phyloP scores from a whole-genome alignment of 1,140 invertebrate genomes.

The Thaumetopoea pityocampa region DNA sequence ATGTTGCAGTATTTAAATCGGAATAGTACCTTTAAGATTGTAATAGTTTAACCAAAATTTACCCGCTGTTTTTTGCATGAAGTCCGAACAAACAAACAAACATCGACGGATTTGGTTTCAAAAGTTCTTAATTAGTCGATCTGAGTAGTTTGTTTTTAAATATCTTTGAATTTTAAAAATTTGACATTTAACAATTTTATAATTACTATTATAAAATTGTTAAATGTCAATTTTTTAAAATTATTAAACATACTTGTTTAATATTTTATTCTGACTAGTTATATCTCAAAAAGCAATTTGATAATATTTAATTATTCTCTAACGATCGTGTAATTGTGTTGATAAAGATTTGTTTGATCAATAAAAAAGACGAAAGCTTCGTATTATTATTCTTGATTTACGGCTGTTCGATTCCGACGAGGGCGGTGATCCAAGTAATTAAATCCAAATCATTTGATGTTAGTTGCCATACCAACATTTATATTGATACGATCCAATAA shows the following conservation, averaged over 20 bases:
- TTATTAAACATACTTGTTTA: neutral
- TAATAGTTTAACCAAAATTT: no score
- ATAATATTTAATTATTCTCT: conserved; percentile 50
- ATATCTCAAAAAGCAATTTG: conserved; percentile 31
- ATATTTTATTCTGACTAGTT: conserved; percentile 20
- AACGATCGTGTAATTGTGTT: conserved; percentile 64
- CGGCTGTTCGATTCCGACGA: conserved; percentile 39
- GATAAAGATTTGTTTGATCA: conserved; percentile 64
- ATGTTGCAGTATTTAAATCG: no score
- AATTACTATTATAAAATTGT: no score
- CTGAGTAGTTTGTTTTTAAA: no score
- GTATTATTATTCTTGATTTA: conserved; percentile 66
- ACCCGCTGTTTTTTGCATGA: no score
- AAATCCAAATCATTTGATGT: conserved; percentile 52
- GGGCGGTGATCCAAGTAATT: conserved; percentile 55
- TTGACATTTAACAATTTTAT: no score
- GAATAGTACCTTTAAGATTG: no score
- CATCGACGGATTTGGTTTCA: no score
- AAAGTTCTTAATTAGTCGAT: no score
- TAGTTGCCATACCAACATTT: conserved; percentile 35
- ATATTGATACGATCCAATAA: conserved; percentile 39
- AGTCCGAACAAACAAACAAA: no score
- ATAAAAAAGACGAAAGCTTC: conserved; percentile 47
- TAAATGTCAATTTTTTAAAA: no score
- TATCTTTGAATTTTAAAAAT: no score